Evolutionary conservation across 64 coral and sea anemone species (phyloP), one percentile per base, ranked within the genome.

Genomic region (Cladopsammia gracilis): DNA sequence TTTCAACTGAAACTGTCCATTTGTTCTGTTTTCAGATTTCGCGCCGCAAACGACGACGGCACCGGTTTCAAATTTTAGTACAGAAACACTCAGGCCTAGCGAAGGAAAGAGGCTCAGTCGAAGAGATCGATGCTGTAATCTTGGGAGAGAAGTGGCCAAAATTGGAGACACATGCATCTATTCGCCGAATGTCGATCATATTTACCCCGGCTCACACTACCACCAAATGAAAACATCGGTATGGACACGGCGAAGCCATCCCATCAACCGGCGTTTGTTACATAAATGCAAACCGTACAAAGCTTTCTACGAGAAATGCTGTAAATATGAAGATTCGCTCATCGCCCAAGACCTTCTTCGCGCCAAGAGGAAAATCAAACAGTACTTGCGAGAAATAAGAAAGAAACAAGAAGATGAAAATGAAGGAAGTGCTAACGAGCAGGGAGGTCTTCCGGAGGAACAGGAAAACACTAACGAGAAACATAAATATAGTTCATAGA

Each of bases 91-190:
- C 42, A 19, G n/a, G 11, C 18, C 19, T 18, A 6, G 10, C 18
- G n/a, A 66, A 2, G 60, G 1, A 20, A 84, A 51, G 58, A 92
- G 86, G 48, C 58, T 68, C 15, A 86, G 71, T 16, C 88, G 88
- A 62, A 94, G 90, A 66, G 82, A 80, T 10, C 78, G 25, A 76
- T 98, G 96, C 54, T 98, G 96, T 25, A 73, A 80, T 14, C 92
- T 98, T 72, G 96, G 96, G 6, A 53, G 92, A 74, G 73, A 83
- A 61, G 94, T 98, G 88, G 96, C 96, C 45, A 98, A 98, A 77
- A 98, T 98, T 6, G 96, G 96, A 5, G 88, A 98, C 23, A 75
- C 87, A 16, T 98, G 96, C 24, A 64, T 25, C 6, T 98, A 91
- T 51, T 22, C 88, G 9, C 43, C 81, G 3, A 94, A 65, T 4